Percentiles rank a stretch among this genome's conserved stretches.
These are phyloP conservation scores for Lithophane leautieri DNA, from an alignment of 2,888 invertebrate species.

Conservation along the genomic window DNA sequence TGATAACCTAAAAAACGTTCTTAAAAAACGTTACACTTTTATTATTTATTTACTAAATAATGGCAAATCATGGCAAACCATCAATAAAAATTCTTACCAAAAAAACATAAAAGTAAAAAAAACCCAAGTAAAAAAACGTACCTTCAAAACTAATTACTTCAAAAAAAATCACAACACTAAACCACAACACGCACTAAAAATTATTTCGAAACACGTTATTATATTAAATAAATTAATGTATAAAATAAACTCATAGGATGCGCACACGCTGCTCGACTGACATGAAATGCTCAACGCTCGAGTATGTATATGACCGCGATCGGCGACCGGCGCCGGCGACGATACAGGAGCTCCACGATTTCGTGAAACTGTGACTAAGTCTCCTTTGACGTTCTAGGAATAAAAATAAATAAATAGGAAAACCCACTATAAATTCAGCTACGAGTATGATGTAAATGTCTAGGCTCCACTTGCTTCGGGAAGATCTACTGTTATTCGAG, in stretches of 20 bases:
- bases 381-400: conserved; percentile 20
- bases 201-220: conserved; percentile 20
- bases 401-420: conserved; percentile 24
- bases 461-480: too few relatives aligned
- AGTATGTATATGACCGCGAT: conserved; percentile 65
- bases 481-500: background rate
- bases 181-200: conserved; percentile 54
- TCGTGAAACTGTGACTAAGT: conserved; percentile 50
- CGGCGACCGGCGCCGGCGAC: conserved; percentile 55
- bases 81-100: background rate
- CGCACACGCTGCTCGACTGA: conserved; percentile 74
- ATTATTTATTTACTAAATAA: background rate
- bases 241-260: conserved; percentile 56
- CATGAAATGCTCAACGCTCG: conserved; percentile 61
- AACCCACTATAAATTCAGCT: background rate
- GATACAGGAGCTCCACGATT: conserved; percentile 65
- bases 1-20: background rate
- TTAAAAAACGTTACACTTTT: background rate
- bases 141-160: conserved; percentile 25
- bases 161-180: conserved; percentile 52
- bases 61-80: background rate
- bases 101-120: background rate
- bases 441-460: background rate
- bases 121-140: background rate
- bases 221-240: conserved; percentile 40